phyloP scores from a whole-genome alignment of 2,888 invertebrate species.

The Lampropteryx suffumata region DNA sequence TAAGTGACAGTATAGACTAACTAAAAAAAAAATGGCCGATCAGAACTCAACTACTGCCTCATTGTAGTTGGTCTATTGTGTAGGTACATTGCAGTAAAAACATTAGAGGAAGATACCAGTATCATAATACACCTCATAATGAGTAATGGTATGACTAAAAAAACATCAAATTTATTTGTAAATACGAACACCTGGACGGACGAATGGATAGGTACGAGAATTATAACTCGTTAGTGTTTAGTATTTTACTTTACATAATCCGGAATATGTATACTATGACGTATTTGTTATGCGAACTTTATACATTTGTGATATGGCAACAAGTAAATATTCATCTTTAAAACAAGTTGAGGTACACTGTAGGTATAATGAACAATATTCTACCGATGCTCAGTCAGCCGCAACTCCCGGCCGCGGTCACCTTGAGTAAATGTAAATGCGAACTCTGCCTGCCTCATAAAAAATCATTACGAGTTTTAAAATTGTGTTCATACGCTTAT shows the following conservation, averaged over 20 bases:
- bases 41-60: too few relatives aligned
- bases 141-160: constrained; percentile 2
- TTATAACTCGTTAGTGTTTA: constrained; percentile 17
- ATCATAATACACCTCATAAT: too few relatives aligned
- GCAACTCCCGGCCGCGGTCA: constrained; percentile 74
- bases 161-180: constrained; percentile 6
- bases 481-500: constrained; percentile 50
- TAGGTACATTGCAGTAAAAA: too few relatives aligned
- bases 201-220: too few relatives aligned
- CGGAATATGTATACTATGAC: constrained; percentile 5
- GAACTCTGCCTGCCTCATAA: constrained; percentile 62
- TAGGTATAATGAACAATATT: constrained; percentile 57
- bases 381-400: constrained; percentile 76
- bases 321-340: constrained; percentile 38
- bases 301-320: constrained; percentile 31
- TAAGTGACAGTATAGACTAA: too few relatives aligned
- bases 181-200: constrained; percentile 14
- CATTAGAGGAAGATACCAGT: too few relatives aligned
- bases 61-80: too few relatives aligned
- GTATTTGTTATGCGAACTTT: constrained; percentile 27
- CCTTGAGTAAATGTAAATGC: constrained; percentile 80
- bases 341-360: constrained; percentile 53
- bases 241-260: constrained; percentile 18
- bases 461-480: constrained; percentile 63
- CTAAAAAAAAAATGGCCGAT: too few relatives aligned